phyloP scores from a whole-genome alignment of 2,797 vertebrate species.

The Mormyrops boulengeri region DNA sequence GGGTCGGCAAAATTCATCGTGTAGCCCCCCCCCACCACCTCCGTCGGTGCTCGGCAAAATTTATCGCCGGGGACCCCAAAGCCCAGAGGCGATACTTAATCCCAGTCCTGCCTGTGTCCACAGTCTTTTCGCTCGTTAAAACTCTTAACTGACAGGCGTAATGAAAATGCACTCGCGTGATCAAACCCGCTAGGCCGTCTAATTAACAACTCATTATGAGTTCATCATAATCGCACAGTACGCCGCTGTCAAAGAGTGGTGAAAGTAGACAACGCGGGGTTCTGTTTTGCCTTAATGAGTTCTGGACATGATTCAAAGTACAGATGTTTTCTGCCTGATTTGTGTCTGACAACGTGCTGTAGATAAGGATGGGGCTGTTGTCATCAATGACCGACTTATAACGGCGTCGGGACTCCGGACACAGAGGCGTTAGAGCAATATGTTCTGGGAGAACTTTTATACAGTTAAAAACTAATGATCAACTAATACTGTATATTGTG shows the following conservation, averaged over 20 bases:
- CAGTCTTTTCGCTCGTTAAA: neutral
- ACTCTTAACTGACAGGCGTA: neutral
- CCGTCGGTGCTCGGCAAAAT: neutral
- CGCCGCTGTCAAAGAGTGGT: no score
- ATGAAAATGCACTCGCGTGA: neutral
- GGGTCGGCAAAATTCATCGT: neutral
- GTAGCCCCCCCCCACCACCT: neutral
- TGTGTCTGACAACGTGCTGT: conserved; percentile 9
- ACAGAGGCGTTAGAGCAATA: neutral
- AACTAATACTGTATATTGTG: neutral
- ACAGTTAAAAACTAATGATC: neutral
- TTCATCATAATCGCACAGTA: neutral
- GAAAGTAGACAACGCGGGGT: neutral
- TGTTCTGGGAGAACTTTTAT: neutral
- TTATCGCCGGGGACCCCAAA: neutral
- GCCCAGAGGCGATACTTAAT: neutral
- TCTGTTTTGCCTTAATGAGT: conserved; percentile 37
- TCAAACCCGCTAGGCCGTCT: neutral
- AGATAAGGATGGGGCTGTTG: conserved; percentile 25
- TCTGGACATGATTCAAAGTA: conserved; percentile 22
- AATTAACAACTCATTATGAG: neutral
- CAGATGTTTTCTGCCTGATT: conserved; percentile 23
- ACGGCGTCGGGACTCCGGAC: neutral
- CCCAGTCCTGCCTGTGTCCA: neutral
- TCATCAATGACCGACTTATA: neutral